Evolutionary conservation across 2,113 vertebrate genomes (phyloP).

Genomic region (Syngnathus typhle): DNA sequence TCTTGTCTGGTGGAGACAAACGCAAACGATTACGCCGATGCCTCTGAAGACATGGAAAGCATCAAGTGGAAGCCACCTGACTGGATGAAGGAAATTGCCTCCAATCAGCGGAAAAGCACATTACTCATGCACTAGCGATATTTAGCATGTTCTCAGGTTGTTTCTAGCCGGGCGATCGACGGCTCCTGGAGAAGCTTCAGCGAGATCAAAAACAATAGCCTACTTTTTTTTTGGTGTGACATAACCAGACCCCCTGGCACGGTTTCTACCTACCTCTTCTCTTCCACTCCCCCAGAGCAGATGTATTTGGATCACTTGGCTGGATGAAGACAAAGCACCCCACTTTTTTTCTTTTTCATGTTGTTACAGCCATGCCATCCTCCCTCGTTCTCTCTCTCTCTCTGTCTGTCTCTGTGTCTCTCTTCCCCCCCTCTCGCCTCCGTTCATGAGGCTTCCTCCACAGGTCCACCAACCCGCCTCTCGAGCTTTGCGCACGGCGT

Average conservation of each 20-base stretch:
- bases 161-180: slow-evolving; percentile 28
- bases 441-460: slow-evolving; percentile 52
- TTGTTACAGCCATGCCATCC: slow-evolving; percentile 68
- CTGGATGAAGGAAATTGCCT: slow-evolving; percentile 3
- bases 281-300: slow-evolving; percentile 61
- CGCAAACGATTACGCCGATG: slow-evolving; percentile 2
- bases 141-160: slow-evolving; percentile 46
- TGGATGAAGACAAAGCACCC: slow-evolving; percentile 61
- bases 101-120: slow-evolving; percentile 4
- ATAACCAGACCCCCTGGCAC: slow-evolving; percentile 57
- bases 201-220: slow-evolving; percentile 56
- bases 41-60: slow-evolving; percentile 8
- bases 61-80: slow-evolving; percentile 9
- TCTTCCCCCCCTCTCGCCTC: slow-evolving; percentile 21
- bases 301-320: slow-evolving; percentile 63
- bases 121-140: slow-evolving; percentile 22
- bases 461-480: slow-evolving; percentile 48
- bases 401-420: neutral
- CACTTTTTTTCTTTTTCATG: slow-evolving; percentile 79
- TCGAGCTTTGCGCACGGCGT: slow-evolving; percentile 32
- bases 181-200: slow-evolving; percentile 28
- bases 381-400: slow-evolving; percentile 16
- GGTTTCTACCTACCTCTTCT: slow-evolving; percentile 56
- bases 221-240: slow-evolving; percentile 58
- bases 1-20: slow-evolving; percentile 27